A percentile compares a stretch with the other conserved stretches of the same genome.
phyloP scores from a whole-genome alignment of 2,888 invertebrate genomes.

The Neoitamus cyanurus region DNA sequence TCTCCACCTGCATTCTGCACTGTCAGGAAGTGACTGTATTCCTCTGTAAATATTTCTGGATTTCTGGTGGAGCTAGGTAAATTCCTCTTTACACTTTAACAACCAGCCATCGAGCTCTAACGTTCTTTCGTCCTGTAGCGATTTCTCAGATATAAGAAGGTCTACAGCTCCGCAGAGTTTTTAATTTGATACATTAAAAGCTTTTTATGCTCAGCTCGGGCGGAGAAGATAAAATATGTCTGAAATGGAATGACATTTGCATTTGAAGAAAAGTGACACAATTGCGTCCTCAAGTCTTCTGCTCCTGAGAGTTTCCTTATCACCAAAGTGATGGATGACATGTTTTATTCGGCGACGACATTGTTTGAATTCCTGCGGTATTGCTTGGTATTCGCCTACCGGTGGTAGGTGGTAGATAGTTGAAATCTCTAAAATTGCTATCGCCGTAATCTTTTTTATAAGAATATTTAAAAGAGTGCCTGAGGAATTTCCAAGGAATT shows the following conservation, averaged over 20 bases:
- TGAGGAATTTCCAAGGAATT: neutral
- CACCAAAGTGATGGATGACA: constrained; percentile 6
- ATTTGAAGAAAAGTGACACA: neutral
- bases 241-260: neutral
- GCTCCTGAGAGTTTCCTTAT: neutral
- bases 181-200: constrained; percentile 19
- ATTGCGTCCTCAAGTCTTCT: neutral
- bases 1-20: neutral
- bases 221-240: neutral
- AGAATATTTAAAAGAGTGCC: neutral
- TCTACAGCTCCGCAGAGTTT: neutral
- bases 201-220: neutral
- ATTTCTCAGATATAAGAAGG: neutral
- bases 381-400: neutral
- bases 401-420: neutral
- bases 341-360: neutral
- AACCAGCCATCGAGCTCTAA: neutral
- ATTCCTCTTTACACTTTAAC: neutral
- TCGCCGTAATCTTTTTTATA: neutral
- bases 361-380: neutral
- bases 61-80: neutral
- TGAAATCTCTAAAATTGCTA: neutral
- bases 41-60: neutral
- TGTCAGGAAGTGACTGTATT: neutral
- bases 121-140: neutral